Percentiles rank a stretch among this genome's conserved stretches.
Conservation (phyloP, 2,113 vertebrate genomes). For the Cyprinodon brontotheroides region DNA sequence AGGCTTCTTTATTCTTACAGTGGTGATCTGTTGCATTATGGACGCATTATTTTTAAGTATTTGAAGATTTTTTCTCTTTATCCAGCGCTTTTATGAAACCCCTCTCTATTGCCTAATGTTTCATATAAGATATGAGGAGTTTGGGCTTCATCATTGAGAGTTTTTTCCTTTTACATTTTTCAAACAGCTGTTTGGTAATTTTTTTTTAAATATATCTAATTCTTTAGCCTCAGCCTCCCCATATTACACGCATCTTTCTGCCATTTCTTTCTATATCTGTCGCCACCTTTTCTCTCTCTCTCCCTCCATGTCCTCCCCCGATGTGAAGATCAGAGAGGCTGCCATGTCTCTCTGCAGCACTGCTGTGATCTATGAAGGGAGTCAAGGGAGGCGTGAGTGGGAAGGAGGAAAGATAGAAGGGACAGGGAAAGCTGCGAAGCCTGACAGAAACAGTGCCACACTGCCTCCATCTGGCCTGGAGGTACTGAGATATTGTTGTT, state of each 20-base stretch:
- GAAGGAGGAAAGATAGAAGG: constrained; percentile 19
- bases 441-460: constrained; percentile 20
- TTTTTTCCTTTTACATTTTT: not conserved
- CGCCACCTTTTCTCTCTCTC: constrained; percentile 10
- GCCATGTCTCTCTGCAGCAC: constrained; percentile 73
- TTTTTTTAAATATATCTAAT: constrained; percentile 39
- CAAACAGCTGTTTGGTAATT: constrained; percentile 22
- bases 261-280: constrained; percentile 5
- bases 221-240: constrained; percentile 36
- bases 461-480: constrained; percentile 67
- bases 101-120: not conserved
- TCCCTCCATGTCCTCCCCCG: constrained; percentile 39
- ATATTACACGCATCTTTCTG: constrained; percentile 32
- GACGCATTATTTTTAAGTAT: not conserved
- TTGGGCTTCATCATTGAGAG: not conserved
- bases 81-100: not conserved
- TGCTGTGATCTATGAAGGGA: constrained; percentile 81
- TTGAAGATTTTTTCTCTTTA: not conserved
- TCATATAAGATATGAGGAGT: not conserved
- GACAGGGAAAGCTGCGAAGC: constrained; percentile 16
- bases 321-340: constrained; percentile 71
- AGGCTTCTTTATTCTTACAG: not conserved
- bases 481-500: constrained; percentile 16
- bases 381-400: constrained; percentile 51
- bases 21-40: not conserved